Percentiles rank a stretch among this genome's conserved stretches.
These are phyloP conservation scores for Upupa epops DNA, from an alignment of 2,113 vertebrate species.

Conservation along the genomic window DNA sequence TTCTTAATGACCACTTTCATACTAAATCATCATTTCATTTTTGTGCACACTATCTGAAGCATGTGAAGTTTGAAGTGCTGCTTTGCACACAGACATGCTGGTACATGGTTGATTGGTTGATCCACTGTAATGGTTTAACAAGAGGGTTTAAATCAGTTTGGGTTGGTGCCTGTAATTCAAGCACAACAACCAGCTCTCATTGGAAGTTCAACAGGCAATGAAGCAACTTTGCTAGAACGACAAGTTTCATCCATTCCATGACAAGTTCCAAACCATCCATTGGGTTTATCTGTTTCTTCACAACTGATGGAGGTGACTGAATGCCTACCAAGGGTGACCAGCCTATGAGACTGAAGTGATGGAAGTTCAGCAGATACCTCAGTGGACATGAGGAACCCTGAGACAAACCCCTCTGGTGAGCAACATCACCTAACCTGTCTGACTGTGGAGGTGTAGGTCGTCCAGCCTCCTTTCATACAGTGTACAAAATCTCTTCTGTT, in stretches of 20 bases:
- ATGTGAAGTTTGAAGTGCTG: neutral
- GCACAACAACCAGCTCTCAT: no score
- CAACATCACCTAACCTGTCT: fast-evolving
- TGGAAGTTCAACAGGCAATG: no score
- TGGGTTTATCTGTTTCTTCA: neutral
- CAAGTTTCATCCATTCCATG: no score
- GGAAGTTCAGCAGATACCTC: neutral
- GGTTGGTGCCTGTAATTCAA: no score
- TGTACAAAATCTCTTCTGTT: neutral
- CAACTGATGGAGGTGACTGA: neutral
- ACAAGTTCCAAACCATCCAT: no score
- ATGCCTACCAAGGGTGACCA: neutral
- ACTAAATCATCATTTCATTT: neutral
- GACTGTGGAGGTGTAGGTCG: neutral
- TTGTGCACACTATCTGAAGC: neutral
- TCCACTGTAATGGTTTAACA: no score
- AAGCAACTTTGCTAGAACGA: no score
- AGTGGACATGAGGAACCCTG: neutral
- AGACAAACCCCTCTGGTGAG: neutral
- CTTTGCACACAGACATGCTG: neutral
- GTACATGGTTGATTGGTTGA: neutral
- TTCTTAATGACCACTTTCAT: neutral
- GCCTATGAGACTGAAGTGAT: neutral
- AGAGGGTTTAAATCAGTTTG: no score
- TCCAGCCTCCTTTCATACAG: neutral